Conservation (phyloP, 37 sponge, comb jelly and placozoan genomes). For the Aphrocallistes beatrix region DNA sequence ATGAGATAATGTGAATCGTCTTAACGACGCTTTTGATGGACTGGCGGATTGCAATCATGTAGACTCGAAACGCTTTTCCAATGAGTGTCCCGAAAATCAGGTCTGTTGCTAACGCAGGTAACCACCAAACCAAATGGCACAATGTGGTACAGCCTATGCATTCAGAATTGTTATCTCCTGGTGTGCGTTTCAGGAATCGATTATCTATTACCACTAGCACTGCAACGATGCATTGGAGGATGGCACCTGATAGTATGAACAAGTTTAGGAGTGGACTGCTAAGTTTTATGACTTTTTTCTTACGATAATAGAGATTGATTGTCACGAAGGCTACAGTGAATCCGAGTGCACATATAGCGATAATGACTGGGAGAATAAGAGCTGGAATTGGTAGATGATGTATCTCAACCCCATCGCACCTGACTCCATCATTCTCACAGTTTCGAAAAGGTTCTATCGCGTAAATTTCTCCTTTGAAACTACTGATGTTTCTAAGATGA, state of each 20-base stretch:
- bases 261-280: background rate
- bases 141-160: background rate
- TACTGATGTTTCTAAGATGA: background rate
- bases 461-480: background rate
- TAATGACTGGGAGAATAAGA: background rate
- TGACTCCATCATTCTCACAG: background rate
- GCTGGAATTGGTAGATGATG: background rate
- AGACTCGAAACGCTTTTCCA: background rate
- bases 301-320: background rate
- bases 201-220: background rate
- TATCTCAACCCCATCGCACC: background rate
- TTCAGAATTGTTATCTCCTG: background rate
- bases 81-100: background rate
- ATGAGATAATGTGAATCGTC: background rate
- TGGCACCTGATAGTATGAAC: background rate
- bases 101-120: background rate
- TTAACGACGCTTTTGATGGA: background rate
- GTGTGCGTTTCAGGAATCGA: background rate
- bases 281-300: background rate
- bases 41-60: background rate
- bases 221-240: background rate
- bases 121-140: slow-evolving; percentile 13
- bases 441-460: background rate
- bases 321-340: background rate
- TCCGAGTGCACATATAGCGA: background rate